Conservation (phyloP, 2,113 vertebrate species). For the Parotia lawesii region DNA sequence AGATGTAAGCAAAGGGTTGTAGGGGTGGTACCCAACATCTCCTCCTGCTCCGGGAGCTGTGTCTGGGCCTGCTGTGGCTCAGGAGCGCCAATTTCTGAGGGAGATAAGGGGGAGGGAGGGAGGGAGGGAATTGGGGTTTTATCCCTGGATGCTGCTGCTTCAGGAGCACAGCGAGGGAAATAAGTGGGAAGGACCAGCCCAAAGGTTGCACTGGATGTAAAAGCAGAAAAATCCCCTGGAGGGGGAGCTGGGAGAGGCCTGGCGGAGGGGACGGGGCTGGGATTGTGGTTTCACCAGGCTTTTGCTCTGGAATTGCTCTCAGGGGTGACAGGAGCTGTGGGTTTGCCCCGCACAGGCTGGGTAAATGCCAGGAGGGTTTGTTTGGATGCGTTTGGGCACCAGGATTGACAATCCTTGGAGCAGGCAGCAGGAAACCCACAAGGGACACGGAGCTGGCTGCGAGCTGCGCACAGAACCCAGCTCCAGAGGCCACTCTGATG, state of each 20-base stretch:
- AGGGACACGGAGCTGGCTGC: background rate
- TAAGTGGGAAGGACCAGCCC: fast-evolving
- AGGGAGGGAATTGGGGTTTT: background rate
- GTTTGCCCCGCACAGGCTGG: background rate
- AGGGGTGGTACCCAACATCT: background rate
- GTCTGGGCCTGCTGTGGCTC: background rate
- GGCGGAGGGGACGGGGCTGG: background rate
- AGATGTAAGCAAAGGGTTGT: background rate
- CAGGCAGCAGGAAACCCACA: background rate
- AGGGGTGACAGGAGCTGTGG: background rate
- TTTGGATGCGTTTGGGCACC: background rate
- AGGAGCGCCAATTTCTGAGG: background rate
- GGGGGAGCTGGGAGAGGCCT: background rate
- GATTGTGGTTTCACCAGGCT: background rate
- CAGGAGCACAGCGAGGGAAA: background rate
- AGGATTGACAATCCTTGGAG: background rate
- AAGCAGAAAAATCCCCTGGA: background rate
- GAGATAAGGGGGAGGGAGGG: background rate
- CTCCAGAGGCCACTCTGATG: background rate
- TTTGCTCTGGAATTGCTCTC: background rate
- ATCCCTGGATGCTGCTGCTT: background rate
- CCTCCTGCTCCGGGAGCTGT: background rate
- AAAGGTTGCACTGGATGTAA: background rate
- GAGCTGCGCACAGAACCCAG: background rate
- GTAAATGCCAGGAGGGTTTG: background rate